These are phyloP conservation scores for Potorous gilbertii DNA, from an alignment of 2,797 vertebrate genomes.

Conservation along the genomic window DNA sequence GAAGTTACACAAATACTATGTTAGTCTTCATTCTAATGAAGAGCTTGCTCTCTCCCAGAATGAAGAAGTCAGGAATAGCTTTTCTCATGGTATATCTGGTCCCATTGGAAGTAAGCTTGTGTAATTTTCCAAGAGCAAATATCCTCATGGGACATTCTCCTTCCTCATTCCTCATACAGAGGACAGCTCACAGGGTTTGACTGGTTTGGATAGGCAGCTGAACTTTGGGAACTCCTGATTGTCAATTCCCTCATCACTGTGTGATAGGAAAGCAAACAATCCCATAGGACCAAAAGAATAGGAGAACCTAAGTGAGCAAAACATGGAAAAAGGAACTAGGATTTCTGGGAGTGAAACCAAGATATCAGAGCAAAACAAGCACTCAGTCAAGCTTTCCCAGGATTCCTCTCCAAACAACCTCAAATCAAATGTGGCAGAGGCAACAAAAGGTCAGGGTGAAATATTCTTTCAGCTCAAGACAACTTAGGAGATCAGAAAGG, in stretches of 20 bases:
- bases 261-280: background rate
- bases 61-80: slow-evolving; percentile 38
- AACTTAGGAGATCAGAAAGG: background rate
- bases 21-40: slow-evolving; percentile 27
- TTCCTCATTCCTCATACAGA: background rate
- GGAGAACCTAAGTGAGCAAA: background rate
- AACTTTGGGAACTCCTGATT: background rate
- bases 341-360: background rate
- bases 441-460: background rate
- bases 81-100: slow-evolving; percentile 35
- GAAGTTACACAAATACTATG: slow-evolving; percentile 19
- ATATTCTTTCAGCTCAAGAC: background rate
- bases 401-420: background rate
- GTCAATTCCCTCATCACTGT: background rate
- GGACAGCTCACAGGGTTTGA: slow-evolving; percentile 28
- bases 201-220: background rate
- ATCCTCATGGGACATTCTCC: background rate
- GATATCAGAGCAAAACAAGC: background rate
- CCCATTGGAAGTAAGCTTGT: background rate
- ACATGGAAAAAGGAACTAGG: background rate
- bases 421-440: background rate
- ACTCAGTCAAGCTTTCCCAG: background rate
- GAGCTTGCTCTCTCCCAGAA: slow-evolving; percentile 24
- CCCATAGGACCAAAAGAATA: slow-evolving; percentile 16
- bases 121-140: slow-evolving; percentile 32